phyloP scores from a whole-genome alignment of 2,888 invertebrate species.

The Alloscopus bannaensis region DNA sequence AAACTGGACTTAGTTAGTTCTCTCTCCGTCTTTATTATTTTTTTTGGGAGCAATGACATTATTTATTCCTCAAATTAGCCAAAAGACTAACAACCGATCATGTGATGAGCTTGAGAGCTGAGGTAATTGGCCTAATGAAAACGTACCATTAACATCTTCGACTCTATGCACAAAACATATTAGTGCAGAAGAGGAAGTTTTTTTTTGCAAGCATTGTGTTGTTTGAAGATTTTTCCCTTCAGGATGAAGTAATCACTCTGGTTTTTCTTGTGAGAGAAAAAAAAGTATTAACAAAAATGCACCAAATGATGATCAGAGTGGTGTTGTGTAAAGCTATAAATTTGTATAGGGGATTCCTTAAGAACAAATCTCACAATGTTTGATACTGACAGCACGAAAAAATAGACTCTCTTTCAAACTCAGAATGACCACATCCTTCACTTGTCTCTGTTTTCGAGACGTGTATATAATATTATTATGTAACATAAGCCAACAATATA shows the following conservation, averaged over 20 bases:
- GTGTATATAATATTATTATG: background rate
- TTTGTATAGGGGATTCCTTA: too few relatives aligned
- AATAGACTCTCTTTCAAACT: too few relatives aligned
- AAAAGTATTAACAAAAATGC: background rate
- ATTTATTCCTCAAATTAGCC: constrained; percentile 38
- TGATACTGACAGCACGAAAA: too few relatives aligned
- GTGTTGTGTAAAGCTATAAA: background rate
- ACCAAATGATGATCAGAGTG: background rate
- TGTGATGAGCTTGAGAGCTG: constrained; percentile 19
- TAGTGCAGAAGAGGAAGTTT: too few relatives aligned
- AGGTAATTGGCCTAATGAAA: constrained; percentile 49
- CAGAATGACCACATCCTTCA: constrained; percentile 69
- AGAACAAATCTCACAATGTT: too few relatives aligned
- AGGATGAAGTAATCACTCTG: too few relatives aligned
- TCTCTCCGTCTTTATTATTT: background rate
- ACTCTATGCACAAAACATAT: too few relatives aligned
- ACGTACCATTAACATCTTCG: too few relatives aligned
- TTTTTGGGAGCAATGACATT: constrained; percentile 68
- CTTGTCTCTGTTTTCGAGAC: background rate
- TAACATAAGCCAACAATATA: too few relatives aligned
- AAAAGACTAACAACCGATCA: constrained; percentile 46
- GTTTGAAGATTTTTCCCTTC: too few relatives aligned
- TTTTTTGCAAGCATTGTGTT: too few relatives aligned
- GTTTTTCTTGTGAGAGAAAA: background rate
- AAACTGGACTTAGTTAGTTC: constrained; percentile 15